phyloP scores from a whole-genome alignment of 2,888 invertebrate species.

The Sipha maydis region DNA sequence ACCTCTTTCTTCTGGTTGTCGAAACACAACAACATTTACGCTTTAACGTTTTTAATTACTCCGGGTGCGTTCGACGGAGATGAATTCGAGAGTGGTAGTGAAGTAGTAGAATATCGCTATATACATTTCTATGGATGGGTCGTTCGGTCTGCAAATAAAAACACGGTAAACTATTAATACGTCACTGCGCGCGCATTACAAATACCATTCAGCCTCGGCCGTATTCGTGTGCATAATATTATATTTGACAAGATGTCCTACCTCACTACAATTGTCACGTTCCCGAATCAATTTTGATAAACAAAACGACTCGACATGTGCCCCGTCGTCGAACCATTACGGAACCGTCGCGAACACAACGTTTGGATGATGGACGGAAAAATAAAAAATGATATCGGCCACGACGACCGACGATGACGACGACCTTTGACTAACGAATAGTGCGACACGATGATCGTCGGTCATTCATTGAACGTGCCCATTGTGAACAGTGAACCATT shows the following conservation, averaged over 20 bases:
- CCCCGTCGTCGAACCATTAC: too few relatives aligned
- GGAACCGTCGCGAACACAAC: background rate
- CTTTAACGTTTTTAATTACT: conserved; percentile 21
- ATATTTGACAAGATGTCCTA: background rate
- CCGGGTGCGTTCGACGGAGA: background rate
- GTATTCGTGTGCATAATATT: too few relatives aligned
- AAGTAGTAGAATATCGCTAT: too few relatives aligned
- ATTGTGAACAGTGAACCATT: conserved; percentile 10
- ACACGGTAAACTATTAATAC: background rate
- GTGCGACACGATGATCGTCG: background rate
- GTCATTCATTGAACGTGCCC: background rate
- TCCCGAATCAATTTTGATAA: background rate
- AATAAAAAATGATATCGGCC: background rate
- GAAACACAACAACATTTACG: conserved; percentile 7
- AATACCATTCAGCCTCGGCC: background rate
- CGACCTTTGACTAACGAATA: background rate
- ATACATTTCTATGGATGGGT: too few relatives aligned
- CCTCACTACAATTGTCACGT: background rate
- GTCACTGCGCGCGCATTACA: background rate
- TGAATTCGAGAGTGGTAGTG: background rate
- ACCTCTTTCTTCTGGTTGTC: background rate
- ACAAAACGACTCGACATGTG: background rate
- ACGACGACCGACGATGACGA: background rate
- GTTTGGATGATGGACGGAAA: background rate
- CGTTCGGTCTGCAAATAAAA: background rate